phyloP scores from a whole-genome alignment of 1,140 invertebrate genomes.

The Hypsibius dujardini region DNA sequence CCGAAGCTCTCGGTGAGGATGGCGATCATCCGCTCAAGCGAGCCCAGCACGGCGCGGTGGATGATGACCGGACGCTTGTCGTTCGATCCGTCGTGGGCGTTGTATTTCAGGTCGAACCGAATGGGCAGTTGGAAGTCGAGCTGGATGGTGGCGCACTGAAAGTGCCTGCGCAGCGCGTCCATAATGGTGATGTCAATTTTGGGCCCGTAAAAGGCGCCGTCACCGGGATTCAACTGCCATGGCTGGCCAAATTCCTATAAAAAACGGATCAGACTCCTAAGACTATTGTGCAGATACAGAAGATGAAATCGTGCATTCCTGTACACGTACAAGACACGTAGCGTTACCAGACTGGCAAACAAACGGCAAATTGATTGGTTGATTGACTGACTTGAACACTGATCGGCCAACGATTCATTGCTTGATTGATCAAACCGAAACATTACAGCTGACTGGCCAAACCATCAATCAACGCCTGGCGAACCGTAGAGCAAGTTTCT shows the following conservation, averaged over 20 bases:
- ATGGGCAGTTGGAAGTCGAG: conserved; percentile 92
- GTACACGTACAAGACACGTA: no score
- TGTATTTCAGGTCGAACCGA: conserved; percentile 66
- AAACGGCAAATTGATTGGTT: not conserved
- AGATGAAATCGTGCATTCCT: no score
- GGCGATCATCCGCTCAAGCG: conserved; percentile 93
- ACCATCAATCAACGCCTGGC: no score
- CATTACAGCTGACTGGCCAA: no score
- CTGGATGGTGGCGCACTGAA: conserved; percentile 96
- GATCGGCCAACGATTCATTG: not conserved
- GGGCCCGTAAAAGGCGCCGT: conserved; percentile 97
- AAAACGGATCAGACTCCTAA: conserved; percentile 28
- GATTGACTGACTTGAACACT: no score
- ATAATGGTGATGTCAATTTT: conserved; percentile 97
- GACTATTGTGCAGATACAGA: no score
- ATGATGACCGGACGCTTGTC: conserved; percentile 79
- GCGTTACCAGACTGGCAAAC: not conserved
- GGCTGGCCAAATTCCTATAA: conserved; percentile 63
- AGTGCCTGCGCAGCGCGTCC: conserved; percentile 69
- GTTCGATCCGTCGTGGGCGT: conserved; percentile 61
- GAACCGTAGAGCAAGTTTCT: not conserved
- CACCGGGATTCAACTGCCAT: conserved; percentile 72
- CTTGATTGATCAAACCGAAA: not conserved
- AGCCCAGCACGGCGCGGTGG: conserved; percentile 87
- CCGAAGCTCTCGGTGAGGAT: conserved; percentile 90